These are phyloP conservation scores for Alentia gelatinosa DNA, from an alignment of 2,888 invertebrate species.

Conservation along the genomic window DNA sequence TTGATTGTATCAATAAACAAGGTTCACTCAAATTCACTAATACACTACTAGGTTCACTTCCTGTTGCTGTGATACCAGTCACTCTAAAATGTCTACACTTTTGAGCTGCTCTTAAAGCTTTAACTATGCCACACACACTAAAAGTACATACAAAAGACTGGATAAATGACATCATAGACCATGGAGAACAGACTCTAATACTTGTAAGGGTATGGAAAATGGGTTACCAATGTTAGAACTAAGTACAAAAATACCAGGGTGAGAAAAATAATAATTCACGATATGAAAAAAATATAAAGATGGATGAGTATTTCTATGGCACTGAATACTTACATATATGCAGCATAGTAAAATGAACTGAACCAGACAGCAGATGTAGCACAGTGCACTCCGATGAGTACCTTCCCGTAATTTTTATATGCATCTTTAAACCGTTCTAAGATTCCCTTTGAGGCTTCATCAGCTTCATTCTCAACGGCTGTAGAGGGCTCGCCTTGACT, in stretches of 20 bases:
- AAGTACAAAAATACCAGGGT: neutral
- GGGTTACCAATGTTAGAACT: neutral
- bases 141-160: neutral
- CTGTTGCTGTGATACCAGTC: no score
- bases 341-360: conserved; percentile 91
- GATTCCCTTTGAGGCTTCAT: conserved; percentile 80
- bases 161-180: neutral
- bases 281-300: no score
- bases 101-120: no score
- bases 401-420: conserved; percentile 98
- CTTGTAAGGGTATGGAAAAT: neutral
- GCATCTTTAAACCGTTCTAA: conserved; percentile 93
- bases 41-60: no score
- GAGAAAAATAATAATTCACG: no score
- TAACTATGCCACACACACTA: no score
- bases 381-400: conserved; percentile 94
- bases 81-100: no score
- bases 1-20: no score
- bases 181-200: neutral
- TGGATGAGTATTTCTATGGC: no score
- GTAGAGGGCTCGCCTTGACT: neutral
- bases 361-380: conserved; percentile 94
- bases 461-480: neutral
- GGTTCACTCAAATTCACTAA: no score
- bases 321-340: conserved; percentile 87